Percentiles rank a stretch among this genome's conserved stretches.
phyloP scores from a whole-genome alignment of 2,888 invertebrate species.

The Labia minor region DNA sequence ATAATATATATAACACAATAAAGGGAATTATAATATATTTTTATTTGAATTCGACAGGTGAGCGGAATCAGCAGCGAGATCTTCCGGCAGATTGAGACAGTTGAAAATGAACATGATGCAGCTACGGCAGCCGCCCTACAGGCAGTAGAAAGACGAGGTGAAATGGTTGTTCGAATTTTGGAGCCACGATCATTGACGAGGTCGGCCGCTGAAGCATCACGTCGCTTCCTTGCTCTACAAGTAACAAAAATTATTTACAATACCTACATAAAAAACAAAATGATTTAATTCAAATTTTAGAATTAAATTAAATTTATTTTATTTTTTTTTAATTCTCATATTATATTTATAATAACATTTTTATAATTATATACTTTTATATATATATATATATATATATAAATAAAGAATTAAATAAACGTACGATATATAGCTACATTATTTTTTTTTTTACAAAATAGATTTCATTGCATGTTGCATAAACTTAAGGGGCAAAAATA shows the following conservation, averaged over 20 bases:
- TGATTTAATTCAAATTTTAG: too few species aligned
- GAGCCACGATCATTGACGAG: slow-evolving; percentile 80
- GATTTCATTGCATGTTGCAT: too few species aligned
- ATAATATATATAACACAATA: not conserved
- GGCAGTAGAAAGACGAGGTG: slow-evolving; percentile 85
- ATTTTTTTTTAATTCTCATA: not conserved
- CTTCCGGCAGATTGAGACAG: slow-evolving; percentile 92
- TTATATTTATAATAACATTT: too few species aligned
- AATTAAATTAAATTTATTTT: not conserved
- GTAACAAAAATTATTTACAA: slow-evolving; percentile 36
- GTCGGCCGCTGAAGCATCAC: slow-evolving; percentile 75
- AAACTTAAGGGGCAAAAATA: too few species aligned
- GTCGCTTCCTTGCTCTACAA: slow-evolving; percentile 71
- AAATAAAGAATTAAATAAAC: too few species aligned
- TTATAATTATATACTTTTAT: too few species aligned
- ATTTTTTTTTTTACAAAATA: too few species aligned
- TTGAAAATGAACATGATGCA: slow-evolving; percentile 90
- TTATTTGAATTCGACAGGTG: slow-evolving; percentile 65
- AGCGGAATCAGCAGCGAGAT: slow-evolving; percentile 93
- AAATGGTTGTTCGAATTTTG: slow-evolving; percentile 88
- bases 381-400: too few species aligned
- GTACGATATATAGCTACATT: too few species aligned
- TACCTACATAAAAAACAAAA: too few species aligned
- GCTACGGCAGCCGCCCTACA: slow-evolving; percentile 86
- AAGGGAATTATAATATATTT: slow-evolving; percentile 17